Base-by-base conservation (phyloP, 2,888 invertebrate genomes). In the Oscheius onirici region DNA sequence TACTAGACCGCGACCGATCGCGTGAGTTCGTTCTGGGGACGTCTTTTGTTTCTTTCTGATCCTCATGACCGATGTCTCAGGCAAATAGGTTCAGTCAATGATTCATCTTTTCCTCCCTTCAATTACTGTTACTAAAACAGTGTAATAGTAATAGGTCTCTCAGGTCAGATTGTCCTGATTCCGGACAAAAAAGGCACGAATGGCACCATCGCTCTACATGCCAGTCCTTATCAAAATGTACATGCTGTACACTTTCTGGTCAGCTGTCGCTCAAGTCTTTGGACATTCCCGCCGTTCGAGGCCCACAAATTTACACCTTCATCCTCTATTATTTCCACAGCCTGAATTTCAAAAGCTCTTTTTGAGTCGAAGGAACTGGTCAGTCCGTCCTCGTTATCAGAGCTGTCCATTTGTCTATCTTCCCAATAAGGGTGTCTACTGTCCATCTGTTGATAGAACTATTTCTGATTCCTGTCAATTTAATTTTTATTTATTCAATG, bases 401-500 rank as follows among this genome's bases (percentile, higher is more conserved):
- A 63, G 28, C 28, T 63, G 63, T 63, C 63, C 63, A 63, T 63
- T 63, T 49, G 46, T 40, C 26, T 52, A 41, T 43, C 60, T 22
- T 34, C 34, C 34, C 8, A 3, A 3, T 34, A 3, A 8, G 3
- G 34, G 34, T 22, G 43, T 20, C 60, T 49, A 17, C 17, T 41
- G 60, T 60, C 60, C 60, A 24, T 60, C 60, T 40, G 41, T 8
- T 6, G 34, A 34, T n/a, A n/a, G n/a, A 34, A 8, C 34, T 34
- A 3, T 6, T 34, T 34, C 8, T 8, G 34, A 34, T 34, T 8
- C 8, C 34, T 34, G 34, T 34, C 34, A 34, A 34, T 6, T 8
- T 34, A 34, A 34, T 8, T 34, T 34, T 34, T 0, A 0, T n/a
- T n/a, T n/a, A n/a, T n/a, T n/a, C n/a, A n/a, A n/a, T n/a, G 34